Percentiles rank a stretch among this genome's conserved stretches.
These are phyloP conservation scores for Dinoponera quadriceps DNA, from an alignment of 1,140 invertebrate genomes.

Conservation along the genomic window DNA sequence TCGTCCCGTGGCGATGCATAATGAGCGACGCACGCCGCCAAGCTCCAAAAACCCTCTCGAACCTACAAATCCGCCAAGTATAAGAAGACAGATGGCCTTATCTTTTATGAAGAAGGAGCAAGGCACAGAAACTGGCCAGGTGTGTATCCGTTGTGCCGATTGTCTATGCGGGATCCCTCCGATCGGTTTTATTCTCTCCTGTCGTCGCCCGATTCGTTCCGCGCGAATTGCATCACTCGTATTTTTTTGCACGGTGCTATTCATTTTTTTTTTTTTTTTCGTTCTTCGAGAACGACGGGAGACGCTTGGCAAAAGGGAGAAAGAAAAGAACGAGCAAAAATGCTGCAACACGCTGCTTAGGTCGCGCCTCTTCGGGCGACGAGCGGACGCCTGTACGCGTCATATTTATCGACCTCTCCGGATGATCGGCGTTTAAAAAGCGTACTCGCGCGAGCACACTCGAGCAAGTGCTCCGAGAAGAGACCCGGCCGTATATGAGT, in stretches of 20 bases:
- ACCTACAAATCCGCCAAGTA: background rate
- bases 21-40: background rate
- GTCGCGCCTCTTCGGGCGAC: background rate
- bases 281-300: too few species aligned
- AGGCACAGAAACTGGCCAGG: too few species aligned
- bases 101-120: too few species aligned
- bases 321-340: background rate
- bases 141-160: too few species aligned
- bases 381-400: slow-evolving; percentile 20
- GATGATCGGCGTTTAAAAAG: slow-evolving; percentile 64
- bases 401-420: slow-evolving; percentile 57
- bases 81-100: background rate
- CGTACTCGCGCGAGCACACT: slow-evolving; percentile 39
- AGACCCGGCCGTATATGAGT: slow-evolving; percentile 70
- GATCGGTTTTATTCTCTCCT: too few species aligned
- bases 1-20: background rate
- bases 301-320: too few species aligned
- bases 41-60: slow-evolving; percentile 26
- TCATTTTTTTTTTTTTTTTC: too few species aligned
- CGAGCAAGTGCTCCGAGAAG: slow-evolving; percentile 57
- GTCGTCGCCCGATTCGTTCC: too few species aligned
- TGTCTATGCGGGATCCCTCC: too few species aligned
- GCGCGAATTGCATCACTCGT: too few species aligned
- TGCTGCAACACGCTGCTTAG: background rate
- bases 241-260: too few species aligned